Evolutionary conservation across 2,888 invertebrate species (phyloP), one percentile per base, ranked within the genome.

Genomic region (Spisula solida): DNA sequence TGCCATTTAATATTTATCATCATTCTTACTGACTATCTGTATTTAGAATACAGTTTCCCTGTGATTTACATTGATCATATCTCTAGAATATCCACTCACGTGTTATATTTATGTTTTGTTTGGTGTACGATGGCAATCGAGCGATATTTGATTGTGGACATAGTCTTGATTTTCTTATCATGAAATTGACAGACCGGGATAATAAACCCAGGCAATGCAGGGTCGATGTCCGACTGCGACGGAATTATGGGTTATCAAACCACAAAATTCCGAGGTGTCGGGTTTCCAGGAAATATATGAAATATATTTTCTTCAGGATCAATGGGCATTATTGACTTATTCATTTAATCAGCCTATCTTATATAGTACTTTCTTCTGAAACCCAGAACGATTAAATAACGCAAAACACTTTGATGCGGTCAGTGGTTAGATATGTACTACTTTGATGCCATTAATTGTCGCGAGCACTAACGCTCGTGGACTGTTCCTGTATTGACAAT

Each of bases 111-210:
- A 75, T 75, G 16, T 25, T 34, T 31, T 75, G 75, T 75, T 31
- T 75, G 75, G 16, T 75, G 31, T 75, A 12, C 18, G 34, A 31
- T 34, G 34, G 8, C 75, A 75, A 75, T 75, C 31, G 31, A 75
- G 75, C 75, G 34, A 34, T 75, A 34, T 75, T 31, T 75, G 75
- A 75, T 75, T 75, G 75, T 25, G 75, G 29, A 34, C 34, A 75
- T 34, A 34, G 31, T 25, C 75, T 31, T 75, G 18, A 34, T 75
- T 18, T 31, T 75, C 29, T 5, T 31, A 31, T 75, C 31, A 75
- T 31, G 75, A 34, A 75, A 75, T 12, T 8, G 31, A 29, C 70
- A 75, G 31, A 75, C 18, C 18, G 25, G 34, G 75, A 75, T 5
- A 75, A 34, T 75, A 75, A 31, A 75, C 31, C 75, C 31, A 31